Evolutionary conservation across 2,888 invertebrate genomes (phyloP).

Genomic region (Melanargia galathea): DNA sequence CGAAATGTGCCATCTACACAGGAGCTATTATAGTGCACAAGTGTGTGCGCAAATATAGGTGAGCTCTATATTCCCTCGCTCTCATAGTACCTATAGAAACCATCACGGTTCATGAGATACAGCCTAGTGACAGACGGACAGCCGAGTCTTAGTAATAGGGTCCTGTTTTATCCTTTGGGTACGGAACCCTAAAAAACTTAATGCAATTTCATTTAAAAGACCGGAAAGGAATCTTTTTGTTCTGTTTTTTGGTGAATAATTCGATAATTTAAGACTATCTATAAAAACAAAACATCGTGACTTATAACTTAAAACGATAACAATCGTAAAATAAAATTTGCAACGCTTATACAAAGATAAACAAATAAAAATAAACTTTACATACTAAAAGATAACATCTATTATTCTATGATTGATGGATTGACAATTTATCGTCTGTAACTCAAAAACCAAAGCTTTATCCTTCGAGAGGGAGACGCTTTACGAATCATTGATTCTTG

Average conservation of each 20-base stretch:
- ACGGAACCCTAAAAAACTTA: too few species aligned
- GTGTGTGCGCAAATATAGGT: too few species aligned
- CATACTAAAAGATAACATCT: background rate
- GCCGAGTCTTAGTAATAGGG: too few species aligned
- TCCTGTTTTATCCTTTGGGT: too few species aligned
- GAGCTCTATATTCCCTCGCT: too few species aligned
- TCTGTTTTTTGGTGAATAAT: background rate
- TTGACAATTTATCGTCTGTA: background rate
- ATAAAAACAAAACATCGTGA: conserved; percentile 19
- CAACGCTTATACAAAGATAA: conserved; percentile 2
- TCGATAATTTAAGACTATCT: background rate
- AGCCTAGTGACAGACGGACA: too few species aligned
- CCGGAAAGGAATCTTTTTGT: background rate
- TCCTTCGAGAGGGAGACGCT: background rate
- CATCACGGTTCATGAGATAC: too few species aligned
- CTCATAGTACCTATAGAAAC: too few species aligned
- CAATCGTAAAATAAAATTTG: conserved; percentile 18
- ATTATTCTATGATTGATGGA: conserved; percentile 13
- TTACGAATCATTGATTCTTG: background rate
- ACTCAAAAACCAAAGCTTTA: background rate
- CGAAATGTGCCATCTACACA: too few species aligned
- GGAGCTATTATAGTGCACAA: too few species aligned
- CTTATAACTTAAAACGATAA: conserved; percentile 15
- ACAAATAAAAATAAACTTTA: conserved; percentile 12
- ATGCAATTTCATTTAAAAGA: background rate